Conservation (phyloP, 2,113 vertebrate species). For the human (Homo sapiens) region GRCh38 chr15:29624501-29625000, state of each 20-base stretch:
- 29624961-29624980: background rate
- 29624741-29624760: background rate
- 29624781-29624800: background rate
- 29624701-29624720: background rate
- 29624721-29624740: background rate
- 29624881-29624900: background rate
- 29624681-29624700: background rate
- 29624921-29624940: background rate
- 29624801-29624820: background rate
- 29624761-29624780: background rate
- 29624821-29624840: background rate
- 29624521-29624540: background rate
- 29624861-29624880: background rate
- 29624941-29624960: background rate
- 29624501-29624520: background rate
- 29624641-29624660: background rate
- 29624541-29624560: background rate
- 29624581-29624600: background rate
- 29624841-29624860: background rate
- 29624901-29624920: background rate
- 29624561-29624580: background rate
- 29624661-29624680: background rate
- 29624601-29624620: slow-evolving; percentile 32
- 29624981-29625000: background rate
- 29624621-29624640: background rate